These are phyloP conservation scores for Hypocryptadius cinnamomeus DNA, from an alignment of 2,113 vertebrate genomes.

Conservation along the genomic window DNA sequence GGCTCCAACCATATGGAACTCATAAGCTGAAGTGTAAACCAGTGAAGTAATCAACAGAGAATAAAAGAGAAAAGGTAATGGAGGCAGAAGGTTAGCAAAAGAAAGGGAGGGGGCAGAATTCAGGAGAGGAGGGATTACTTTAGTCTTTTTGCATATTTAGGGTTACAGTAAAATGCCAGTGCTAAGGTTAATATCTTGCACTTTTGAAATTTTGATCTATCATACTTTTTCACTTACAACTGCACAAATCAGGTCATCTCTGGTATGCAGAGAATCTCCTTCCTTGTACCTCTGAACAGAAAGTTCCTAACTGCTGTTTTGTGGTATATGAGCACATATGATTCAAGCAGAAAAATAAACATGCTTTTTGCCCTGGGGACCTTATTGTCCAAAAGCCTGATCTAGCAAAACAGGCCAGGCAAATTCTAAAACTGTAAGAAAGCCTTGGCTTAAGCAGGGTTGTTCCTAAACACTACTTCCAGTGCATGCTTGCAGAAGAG, in stretches of 20 bases:
- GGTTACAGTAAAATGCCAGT: background rate
- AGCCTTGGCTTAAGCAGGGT: background rate
- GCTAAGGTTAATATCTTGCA: background rate
- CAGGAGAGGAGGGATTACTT: background rate
- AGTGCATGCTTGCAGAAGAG: background rate
- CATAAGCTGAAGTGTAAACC: background rate
- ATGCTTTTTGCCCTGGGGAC: background rate
- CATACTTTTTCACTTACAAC: background rate
- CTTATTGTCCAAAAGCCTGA: background rate
- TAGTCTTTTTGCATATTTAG: background rate
- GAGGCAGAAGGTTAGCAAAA: background rate
- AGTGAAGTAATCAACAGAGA: background rate
- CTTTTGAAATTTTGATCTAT: background rate
- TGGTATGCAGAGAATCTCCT: background rate
- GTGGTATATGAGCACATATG: background rate
- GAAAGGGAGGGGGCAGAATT: background rate
- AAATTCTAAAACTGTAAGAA: background rate
- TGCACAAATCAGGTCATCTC: background rate
- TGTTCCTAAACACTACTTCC: background rate
- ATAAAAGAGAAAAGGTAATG: background rate
- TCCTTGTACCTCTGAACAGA: background rate
- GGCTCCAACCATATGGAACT: background rate
- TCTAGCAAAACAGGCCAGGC: conserved; percentile 1
- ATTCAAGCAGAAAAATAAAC: conserved; percentile 22
- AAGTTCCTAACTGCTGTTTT: background rate